Conservation (phyloP, 1,140 invertebrate genomes). For the Watersipora subatra region DNA sequence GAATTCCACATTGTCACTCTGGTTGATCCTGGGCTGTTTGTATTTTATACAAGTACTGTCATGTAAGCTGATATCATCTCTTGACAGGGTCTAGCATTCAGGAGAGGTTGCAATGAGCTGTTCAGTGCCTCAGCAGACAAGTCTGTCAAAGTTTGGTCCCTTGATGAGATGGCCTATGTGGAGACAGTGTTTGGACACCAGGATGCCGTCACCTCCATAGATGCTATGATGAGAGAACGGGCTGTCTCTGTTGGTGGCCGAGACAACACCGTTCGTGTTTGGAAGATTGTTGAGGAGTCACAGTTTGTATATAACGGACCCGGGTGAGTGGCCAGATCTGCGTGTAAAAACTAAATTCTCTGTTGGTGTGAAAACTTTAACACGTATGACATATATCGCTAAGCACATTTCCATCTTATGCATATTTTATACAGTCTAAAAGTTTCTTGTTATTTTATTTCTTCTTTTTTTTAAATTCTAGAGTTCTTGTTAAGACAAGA, state of each 20-base stretch:
- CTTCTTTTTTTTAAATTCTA: no score
- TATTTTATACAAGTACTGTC: no score
- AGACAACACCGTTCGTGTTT: constrained; percentile 71
- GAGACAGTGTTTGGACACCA: constrained; percentile 92
- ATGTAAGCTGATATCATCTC: no score
- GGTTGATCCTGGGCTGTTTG: no score
- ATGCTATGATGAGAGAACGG: constrained; percentile 60
- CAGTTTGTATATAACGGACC: constrained; percentile 72
- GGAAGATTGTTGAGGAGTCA: constrained; percentile 92
- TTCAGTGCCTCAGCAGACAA: constrained; percentile 69
- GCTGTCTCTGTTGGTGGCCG: constrained; percentile 75
- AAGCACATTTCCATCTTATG: no score
- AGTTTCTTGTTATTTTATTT: no score
- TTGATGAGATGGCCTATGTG: constrained; percentile 87
- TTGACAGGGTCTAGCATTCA: constrained; percentile 71
- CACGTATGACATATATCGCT: no score
- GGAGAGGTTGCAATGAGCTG: constrained; percentile 70
- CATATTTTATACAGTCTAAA: no score
- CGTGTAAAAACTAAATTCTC: no score
- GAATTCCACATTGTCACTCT: no score
- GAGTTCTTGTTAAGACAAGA: no score
- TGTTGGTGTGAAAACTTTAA: no score
- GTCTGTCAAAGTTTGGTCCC: constrained; percentile 74
- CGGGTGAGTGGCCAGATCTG: constrained; percentile 16
- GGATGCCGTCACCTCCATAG: constrained; percentile 67